Evolutionary conservation across 2,888 invertebrate genomes (phyloP).

Genomic region (Barypeithes pellucidus): DNA sequence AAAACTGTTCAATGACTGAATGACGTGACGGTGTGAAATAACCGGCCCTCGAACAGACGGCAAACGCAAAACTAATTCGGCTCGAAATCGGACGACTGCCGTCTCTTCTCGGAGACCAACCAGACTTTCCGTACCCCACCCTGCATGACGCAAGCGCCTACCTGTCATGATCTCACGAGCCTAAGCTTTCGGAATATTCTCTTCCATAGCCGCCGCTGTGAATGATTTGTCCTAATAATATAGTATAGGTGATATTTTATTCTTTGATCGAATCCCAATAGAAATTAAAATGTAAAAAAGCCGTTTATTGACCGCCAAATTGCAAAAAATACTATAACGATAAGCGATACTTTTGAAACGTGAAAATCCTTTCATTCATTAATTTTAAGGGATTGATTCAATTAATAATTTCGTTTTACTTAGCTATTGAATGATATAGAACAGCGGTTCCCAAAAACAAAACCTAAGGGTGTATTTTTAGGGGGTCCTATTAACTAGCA

Average conservation of each 20-base stretch:
- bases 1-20: conserved; percentile 44
- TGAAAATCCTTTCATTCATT: no score
- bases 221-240: not conserved
- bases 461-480: no score
- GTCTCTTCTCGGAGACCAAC: conserved; percentile 49
- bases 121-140: conserved; percentile 58
- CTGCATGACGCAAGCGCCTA: conserved; percentile 61
- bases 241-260: not conserved
- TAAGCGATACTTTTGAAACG: no score
- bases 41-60: conserved; percentile 43
- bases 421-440: no score
- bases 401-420: no score
- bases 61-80: conserved; percentile 49
- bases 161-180: conserved; percentile 59
- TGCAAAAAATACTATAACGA: no score
- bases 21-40: conserved; percentile 44
- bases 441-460: no score
- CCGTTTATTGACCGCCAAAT: no score
- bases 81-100: conserved; percentile 45
- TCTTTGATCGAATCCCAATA: no score
- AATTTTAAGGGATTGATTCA: no score
- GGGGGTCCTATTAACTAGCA: no score
- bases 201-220: conserved; percentile 31
- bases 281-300: no score
- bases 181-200: conserved; percentile 51